These are phyloP conservation scores for Bugulina stolonifera DNA, from an alignment of 2,888 invertebrate species.

Conservation along the genomic window DNA sequence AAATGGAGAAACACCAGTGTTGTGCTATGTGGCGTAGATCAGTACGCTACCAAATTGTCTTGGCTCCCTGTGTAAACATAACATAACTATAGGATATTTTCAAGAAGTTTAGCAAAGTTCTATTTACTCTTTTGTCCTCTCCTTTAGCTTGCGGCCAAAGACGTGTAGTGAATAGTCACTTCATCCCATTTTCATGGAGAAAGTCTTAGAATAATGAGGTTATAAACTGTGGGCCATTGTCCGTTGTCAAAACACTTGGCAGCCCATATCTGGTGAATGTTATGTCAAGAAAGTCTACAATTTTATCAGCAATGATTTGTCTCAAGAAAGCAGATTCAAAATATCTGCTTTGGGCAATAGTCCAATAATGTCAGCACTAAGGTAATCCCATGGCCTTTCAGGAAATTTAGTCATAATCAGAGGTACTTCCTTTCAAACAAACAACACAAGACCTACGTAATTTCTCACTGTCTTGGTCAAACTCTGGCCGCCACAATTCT, in stretches of 20 bases:
- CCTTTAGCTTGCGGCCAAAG: slow-evolving; percentile 32
- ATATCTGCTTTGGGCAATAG: slow-evolving; percentile 33
- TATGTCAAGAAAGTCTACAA: slow-evolving; percentile 30
- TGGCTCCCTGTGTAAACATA: neutral
- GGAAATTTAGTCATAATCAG: slow-evolving; percentile 30
- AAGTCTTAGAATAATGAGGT: slow-evolving; percentile 29
- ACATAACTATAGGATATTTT: neutral
- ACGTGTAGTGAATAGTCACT: slow-evolving; percentile 30
- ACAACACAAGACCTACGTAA: slow-evolving; percentile 19
- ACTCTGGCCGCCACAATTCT: slow-evolving; percentile 18
- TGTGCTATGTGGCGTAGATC: slow-evolving; percentile 8
- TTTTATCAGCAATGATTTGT: slow-evolving; percentile 30
- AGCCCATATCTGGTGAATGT: slow-evolving; percentile 32
- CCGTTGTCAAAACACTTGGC: slow-evolving; percentile 30
- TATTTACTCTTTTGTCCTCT: slow-evolving; percentile 33
- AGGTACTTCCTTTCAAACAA: neutral
- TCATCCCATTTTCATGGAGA: slow-evolving; percentile 30
- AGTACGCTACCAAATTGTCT: neutral
- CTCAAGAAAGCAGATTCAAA: slow-evolving; percentile 31
- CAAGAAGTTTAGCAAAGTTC: neutral
- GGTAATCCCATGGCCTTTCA: slow-evolving; percentile 32
- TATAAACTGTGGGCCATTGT: slow-evolving; percentile 32
- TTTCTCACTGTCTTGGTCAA: slow-evolving; percentile 24
- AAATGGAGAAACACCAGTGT: slow-evolving; percentile 18
- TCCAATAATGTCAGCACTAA: slow-evolving; percentile 32